Conservation (phyloP, 2,797 vertebrate species). For the Euthynnus affinis region DNA sequence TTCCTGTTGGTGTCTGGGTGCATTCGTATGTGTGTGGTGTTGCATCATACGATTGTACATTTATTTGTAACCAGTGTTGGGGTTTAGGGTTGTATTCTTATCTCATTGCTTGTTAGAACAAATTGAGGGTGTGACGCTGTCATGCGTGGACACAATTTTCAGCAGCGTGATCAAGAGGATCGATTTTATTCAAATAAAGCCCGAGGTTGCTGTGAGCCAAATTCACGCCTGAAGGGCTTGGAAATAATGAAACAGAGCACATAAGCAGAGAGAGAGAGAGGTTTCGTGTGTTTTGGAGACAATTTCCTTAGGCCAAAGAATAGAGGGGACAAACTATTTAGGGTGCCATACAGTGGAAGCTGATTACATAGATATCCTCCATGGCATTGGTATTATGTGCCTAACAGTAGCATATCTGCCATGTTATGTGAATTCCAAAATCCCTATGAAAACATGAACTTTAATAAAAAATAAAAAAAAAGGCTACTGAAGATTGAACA, state of each 20-base stretch:
- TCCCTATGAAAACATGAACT: background rate
- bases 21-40: background rate
- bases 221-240: constrained; percentile 54
- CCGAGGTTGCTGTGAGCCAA: constrained; percentile 43
- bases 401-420: too few relatives aligned
- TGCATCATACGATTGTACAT: constrained; percentile 4
- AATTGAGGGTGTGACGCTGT: constrained; percentile 69
- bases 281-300: constrained; percentile 27
- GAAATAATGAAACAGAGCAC: constrained; percentile 59
- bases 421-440: background rate
- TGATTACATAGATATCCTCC: background rate
- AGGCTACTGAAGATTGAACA: background rate
- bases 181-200: constrained; percentile 72
- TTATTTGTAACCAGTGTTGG: constrained; percentile 29
- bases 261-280: constrained; percentile 19
- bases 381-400: background rate
- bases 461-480: too few relatives aligned
- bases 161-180: constrained; percentile 66
- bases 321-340: background rate
- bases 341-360: background rate
- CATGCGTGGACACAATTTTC: constrained; percentile 64
- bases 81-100: constrained; percentile 42
- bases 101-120: constrained; percentile 69
- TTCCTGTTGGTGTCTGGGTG: constrained; percentile 7
- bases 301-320: constrained; percentile 4